Base-by-base conservation (phyloP, 2,888 invertebrate genomes). In the Imbricaverruca yamaguchii region DNA sequence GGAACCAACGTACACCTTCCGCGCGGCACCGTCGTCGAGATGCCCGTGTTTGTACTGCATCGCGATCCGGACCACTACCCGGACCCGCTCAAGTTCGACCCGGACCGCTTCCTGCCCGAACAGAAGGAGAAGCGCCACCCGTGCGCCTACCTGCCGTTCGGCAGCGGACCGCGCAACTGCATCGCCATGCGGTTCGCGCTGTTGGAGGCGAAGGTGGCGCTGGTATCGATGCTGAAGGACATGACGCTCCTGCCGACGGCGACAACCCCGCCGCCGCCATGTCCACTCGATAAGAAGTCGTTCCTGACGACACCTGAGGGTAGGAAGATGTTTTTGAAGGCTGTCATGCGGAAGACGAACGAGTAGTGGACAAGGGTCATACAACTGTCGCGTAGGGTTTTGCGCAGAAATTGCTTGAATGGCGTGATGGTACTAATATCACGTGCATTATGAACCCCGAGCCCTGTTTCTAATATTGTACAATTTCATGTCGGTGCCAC, bases 1-100 rank as follows among this genome's bases (percentile, higher is more conserved):
- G 84, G 82, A 15, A 82, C 83, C 11, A 39, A 81, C 77, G 10
- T 84, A 25, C 81, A 80, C 13, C 65, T 84, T 15, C 78, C 74
- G 7, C 67, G 81, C 21, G 83, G 82, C 10, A 89, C 89, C 12
- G 80, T 77, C 0, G 89, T 88, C 0, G 84, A 88, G 23, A 85
- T 91, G 78, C 90, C 91, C 15, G 87, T 89, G 11, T 88, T 89
- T 83, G 89, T 90, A 53, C 89, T 91, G 83, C 91, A 92, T 83
- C 90, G 89, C 86, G 91, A 91, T 85, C 89, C 90, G 0, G 88
- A 89, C 3, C 87, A 90, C 84, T 91, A 90, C 84, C 90, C 90
- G 0, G 88, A 92, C 13, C 92, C 92, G 0, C 88, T 90, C 1
- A 88, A 88, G 63, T 90, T 89, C 84, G 87, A 89, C 81, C 89